Conservation (phyloP, 2,113 vertebrate genomes). For the Thunnus maccoyii region DNA sequence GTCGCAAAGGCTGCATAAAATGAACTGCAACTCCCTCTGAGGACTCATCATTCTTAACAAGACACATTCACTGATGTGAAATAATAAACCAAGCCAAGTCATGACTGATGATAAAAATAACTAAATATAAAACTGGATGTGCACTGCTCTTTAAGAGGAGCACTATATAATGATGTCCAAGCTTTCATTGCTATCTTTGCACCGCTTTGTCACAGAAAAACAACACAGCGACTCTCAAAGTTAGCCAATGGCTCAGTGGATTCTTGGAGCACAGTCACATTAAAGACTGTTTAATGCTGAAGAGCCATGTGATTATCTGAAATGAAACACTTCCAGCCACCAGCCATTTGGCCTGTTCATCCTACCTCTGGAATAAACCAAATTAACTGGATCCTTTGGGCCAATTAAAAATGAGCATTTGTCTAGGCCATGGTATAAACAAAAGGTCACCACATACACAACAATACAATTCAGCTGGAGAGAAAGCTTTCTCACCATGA, state of each 20-base stretch:
- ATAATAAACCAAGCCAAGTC: constrained; percentile 12
- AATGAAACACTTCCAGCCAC: constrained; percentile 51
- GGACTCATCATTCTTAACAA: constrained; percentile 32
- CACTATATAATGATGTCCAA: too few species aligned
- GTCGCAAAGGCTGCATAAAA: constrained; percentile 52
- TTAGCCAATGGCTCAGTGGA: constrained; percentile 25
- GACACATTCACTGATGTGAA: constrained; percentile 32
- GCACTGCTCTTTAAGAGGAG: neutral
- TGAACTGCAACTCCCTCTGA: constrained; percentile 48
- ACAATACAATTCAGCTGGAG: constrained; percentile 34
- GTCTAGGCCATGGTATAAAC: constrained; percentile 66
- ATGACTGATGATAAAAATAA: constrained; percentile 8
- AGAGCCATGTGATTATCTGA: constrained; percentile 39
- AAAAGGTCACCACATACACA: constrained; percentile 60
- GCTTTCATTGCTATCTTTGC: neutral
- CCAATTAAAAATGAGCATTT: constrained; percentile 62
- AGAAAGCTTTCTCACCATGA: constrained; percentile 57
- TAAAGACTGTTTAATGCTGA: constrained; percentile 13
- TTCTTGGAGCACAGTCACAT: constrained; percentile 19
- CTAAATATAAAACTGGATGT: neutral
- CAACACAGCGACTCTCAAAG: constrained; percentile 18
- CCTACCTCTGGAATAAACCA: constrained; percentile 36
- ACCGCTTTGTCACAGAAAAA: constrained; percentile 15
- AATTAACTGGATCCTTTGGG: constrained; percentile 55
- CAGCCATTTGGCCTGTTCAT: constrained; percentile 28